phyloP scores from a whole-genome alignment of 2,888 invertebrate genomes.

The Cataglyphis altisquamis region DNA sequence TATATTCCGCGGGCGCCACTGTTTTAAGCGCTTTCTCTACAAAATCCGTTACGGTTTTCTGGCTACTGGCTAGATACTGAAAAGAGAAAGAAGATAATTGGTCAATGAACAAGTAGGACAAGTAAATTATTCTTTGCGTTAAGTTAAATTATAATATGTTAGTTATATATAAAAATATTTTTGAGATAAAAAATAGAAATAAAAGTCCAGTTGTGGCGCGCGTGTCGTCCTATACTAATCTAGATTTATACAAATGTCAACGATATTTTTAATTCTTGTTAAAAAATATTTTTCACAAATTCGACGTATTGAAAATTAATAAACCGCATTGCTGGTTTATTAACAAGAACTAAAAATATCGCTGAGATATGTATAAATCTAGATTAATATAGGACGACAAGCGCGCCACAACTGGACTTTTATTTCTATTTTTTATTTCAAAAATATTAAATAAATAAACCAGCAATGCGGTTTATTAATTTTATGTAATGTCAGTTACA shows the following conservation, averaged over 20 bases:
- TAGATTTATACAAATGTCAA: neutral
- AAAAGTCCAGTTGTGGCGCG: neutral
- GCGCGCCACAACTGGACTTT: too few relatives aligned
- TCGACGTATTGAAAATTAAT: neutral
- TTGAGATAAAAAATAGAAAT: neutral
- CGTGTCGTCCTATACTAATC: neutral
- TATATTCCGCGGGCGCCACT: conserved; percentile 89
- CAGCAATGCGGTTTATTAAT: neutral
- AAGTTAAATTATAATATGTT: neutral
- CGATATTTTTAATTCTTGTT: neutral
- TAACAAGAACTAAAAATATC: too few relatives aligned
- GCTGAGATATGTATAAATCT: too few relatives aligned
- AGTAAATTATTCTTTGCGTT: neutral
- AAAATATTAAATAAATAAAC: too few relatives aligned
- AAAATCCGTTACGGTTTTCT: conserved; percentile 88
- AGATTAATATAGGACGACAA: too few relatives aligned
- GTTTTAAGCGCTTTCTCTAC: conserved; percentile 90
- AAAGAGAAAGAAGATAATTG: conserved; percentile 63
- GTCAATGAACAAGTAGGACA: neutral
- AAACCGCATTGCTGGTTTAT: too few relatives aligned
- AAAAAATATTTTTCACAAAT: neutral
- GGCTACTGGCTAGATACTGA: conserved; percentile 88
- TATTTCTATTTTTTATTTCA: too few relatives aligned
- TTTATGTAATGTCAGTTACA: neutral
- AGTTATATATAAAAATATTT: neutral